Percentiles rank a stretch among this genome's conserved stretches.
Evolutionary conservation across 1,140 invertebrate species (phyloP).

Genomic region (Pissodes strobi): DNA sequence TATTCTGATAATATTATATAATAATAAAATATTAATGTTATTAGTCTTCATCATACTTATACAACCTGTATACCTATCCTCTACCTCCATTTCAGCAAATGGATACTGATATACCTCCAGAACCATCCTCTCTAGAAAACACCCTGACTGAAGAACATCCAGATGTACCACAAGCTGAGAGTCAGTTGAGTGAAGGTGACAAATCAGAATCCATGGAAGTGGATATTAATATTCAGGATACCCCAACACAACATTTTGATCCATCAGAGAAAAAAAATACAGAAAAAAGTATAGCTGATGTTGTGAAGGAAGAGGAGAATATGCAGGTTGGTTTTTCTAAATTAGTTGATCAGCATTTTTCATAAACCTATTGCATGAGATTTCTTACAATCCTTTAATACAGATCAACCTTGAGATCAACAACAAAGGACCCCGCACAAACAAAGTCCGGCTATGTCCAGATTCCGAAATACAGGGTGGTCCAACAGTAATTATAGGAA

Average conservation of each 20-base stretch:
- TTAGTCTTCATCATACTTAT: too few relatives aligned
- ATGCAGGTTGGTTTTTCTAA: too few relatives aligned
- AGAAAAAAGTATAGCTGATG: not conserved
- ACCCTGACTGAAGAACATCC: not conserved
- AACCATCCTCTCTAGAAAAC: not conserved
- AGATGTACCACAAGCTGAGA: too few relatives aligned
- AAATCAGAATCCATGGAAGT: constrained; percentile 20
- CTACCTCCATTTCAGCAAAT: not conserved
- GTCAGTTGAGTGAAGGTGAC: not conserved
- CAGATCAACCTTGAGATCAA: not conserved
- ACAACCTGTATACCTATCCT: not conserved
- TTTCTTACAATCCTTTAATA: too few relatives aligned
- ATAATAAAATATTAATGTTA: too few relatives aligned
- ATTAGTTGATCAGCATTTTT: too few relatives aligned
- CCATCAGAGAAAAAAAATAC: not conserved
- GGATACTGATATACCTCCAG: not conserved
- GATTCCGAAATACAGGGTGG: too few relatives aligned
- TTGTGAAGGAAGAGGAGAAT: not conserved
- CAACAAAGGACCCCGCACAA: too few relatives aligned
- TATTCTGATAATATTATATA: too few relatives aligned
- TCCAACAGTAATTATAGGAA: too few relatives aligned
- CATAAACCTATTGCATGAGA: too few relatives aligned
- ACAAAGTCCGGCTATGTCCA: too few relatives aligned
- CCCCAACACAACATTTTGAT: not conserved
- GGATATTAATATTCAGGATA: not conserved